phyloP scores from a whole-genome alignment of 2,113 vertebrate species.

The Antechinus flavipes region DNA sequence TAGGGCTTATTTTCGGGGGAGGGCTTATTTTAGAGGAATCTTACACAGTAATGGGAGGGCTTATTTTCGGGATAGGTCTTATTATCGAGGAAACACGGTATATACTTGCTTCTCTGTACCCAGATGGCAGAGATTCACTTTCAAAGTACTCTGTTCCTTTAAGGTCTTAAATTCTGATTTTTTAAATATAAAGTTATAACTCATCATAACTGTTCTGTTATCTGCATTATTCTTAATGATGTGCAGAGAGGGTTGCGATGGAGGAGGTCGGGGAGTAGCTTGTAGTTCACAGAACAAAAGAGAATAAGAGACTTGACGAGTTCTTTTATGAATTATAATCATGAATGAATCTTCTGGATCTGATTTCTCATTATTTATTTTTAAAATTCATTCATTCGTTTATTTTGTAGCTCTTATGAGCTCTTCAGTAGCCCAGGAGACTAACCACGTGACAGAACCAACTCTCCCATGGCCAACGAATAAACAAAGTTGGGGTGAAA shows the following conservation, averaged over 20 bases:
- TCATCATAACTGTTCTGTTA: not conserved
- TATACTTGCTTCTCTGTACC: not conserved
- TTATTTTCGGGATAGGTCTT: no score
- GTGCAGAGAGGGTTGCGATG: not conserved
- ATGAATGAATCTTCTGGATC: not conserved
- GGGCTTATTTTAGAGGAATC: no score
- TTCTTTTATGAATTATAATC: not conserved
- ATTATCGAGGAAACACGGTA: no score
- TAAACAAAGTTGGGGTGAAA: not conserved
- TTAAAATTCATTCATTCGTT: no score
- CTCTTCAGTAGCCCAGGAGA: not conserved
- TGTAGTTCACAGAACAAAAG: not conserved
- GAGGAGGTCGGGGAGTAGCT: not conserved
- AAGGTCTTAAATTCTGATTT: not conserved
- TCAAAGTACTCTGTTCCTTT: not conserved
- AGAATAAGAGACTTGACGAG: not conserved
- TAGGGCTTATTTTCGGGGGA: no score
- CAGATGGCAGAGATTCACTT: not conserved
- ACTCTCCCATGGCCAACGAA: not conserved
- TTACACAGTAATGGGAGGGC: no score
- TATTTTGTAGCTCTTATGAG: not conserved
- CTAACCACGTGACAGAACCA: not conserved
- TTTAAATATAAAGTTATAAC: not conserved
- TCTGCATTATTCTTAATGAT: not conserved
- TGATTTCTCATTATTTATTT: not conserved